These are phyloP conservation scores for Hanleya hanleyi DNA, from an alignment of 2,888 invertebrate species.

Conservation along the genomic window DNA sequence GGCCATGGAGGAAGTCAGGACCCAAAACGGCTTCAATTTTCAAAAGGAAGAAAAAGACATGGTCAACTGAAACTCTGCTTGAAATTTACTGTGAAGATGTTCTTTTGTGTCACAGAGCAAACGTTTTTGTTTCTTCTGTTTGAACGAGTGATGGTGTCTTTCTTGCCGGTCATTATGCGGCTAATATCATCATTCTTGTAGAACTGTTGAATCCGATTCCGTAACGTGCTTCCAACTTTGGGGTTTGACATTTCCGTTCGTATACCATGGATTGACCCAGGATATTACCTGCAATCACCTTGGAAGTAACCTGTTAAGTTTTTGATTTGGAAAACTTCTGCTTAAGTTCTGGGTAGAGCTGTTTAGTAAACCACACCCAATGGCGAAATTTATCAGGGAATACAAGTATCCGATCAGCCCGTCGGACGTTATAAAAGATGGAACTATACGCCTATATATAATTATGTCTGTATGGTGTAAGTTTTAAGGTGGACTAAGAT, in stretches of 20 bases:
- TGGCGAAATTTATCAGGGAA: too few species aligned
- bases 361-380: not conserved
- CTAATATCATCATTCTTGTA: constrained; percentile 35
- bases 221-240: not conserved
- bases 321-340: not conserved
- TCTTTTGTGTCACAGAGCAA: constrained; percentile 32
- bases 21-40: constrained; percentile 39
- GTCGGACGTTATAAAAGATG: too few species aligned
- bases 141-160: constrained; percentile 24
- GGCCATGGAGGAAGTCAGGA: constrained; percentile 24
- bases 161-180: constrained; percentile 37
- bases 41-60: constrained; percentile 43
- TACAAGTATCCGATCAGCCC: too few species aligned
- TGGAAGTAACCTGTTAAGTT: constrained; percentile 7
- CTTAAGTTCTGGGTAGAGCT: constrained; percentile 7
- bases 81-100: constrained; percentile 36
- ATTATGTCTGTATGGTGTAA: too few species aligned
- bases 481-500: too few species aligned
- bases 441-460: too few species aligned
- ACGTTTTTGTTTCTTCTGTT: constrained; percentile 35
- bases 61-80: constrained; percentile 13
- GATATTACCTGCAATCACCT: constrained; percentile 10
- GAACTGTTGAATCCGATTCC: constrained; percentile 8
- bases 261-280: not conserved
- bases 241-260: not conserved